Percentiles rank a stretch among this genome's conserved stretches.
Evolutionary conservation across 64 coral and sea anemone species (phyloP).

Genomic region (Acropora tenuis): DNA sequence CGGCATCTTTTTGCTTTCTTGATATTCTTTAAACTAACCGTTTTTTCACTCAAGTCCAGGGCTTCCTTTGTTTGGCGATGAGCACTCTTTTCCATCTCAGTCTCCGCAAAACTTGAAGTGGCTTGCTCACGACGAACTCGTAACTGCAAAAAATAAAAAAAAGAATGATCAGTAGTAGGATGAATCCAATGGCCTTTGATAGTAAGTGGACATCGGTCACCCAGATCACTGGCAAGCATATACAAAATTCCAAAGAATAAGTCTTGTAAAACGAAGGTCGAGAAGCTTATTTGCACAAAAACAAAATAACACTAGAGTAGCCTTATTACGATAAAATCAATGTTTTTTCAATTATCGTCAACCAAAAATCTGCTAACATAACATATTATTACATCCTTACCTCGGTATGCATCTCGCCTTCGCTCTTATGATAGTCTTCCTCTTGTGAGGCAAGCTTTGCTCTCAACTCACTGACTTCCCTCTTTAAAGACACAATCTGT

Average conservation of each 20-base stretch:
- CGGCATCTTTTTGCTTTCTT: too few species aligned
- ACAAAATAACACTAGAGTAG: too few species aligned
- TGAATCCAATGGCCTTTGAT: too few species aligned
- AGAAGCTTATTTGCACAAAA: too few species aligned
- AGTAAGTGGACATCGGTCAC: too few species aligned
- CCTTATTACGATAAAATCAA: too few species aligned
- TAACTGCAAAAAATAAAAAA: constrained; percentile 17
- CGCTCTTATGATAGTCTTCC: constrained; percentile 89
- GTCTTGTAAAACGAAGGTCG: too few species aligned
- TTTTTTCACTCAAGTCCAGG: constrained; percentile 85
- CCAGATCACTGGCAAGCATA: too few species aligned
- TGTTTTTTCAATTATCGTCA: too few species aligned
- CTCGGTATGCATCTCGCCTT: constrained; percentile 88
- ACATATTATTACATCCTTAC: constrained; percentile 1
- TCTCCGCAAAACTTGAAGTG: constrained; percentile 66
- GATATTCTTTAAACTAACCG: constrained; percentile 36
- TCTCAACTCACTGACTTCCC: constrained; percentile 81
- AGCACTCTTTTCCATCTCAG: constrained; percentile 73
- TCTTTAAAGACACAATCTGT: constrained; percentile 82
- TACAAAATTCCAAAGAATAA: too few species aligned
- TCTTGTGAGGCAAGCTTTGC: constrained; percentile 64
- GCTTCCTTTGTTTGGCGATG: constrained; percentile 84
- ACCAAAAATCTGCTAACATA: neutral
- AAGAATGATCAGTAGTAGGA: neutral
- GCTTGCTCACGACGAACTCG: constrained; percentile 66